Evolutionary conservation across 2,888 invertebrate genomes (phyloP).

Genomic region (Trichopoda pennipes): DNA sequence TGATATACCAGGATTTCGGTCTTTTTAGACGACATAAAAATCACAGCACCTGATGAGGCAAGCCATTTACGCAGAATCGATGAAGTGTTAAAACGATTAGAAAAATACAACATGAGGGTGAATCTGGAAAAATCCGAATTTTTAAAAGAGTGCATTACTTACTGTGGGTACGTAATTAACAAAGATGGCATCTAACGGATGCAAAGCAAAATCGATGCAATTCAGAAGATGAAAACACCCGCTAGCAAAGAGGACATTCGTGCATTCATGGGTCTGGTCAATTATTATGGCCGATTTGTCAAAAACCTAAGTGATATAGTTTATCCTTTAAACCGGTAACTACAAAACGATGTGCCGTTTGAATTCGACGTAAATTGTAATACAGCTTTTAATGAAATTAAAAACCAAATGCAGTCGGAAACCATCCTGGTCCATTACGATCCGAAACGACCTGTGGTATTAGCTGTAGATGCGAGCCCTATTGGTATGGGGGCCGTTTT

Average conservation of each 20-base stretch:
- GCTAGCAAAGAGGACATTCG: slow-evolving; percentile 69
- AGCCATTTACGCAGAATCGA: slow-evolving; percentile 71
- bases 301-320: slow-evolving; percentile 72
- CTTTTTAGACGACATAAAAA: slow-evolving; percentile 66
- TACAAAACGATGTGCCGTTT: slow-evolving; percentile 11
- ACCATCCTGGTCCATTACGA: slow-evolving; percentile 72
- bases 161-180: slow-evolving; percentile 73
- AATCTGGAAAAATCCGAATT: slow-evolving; percentile 73
- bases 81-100: slow-evolving; percentile 69
- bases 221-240: slow-evolving; percentile 26
- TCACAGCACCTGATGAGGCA: slow-evolving; percentile 69
- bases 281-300: slow-evolving; percentile 73
- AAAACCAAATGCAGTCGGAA: slow-evolving; percentile 70
- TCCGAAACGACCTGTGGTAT: slow-evolving; percentile 70
- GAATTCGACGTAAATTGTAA: slow-evolving; percentile 57
- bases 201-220: slow-evolving; percentile 71
- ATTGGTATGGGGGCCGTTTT: slow-evolving; percentile 74
- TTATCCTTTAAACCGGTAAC: slow-evolving; percentile 65
- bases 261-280: slow-evolving; percentile 70
- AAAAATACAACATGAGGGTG: slow-evolving; percentile 71
- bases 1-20: slow-evolving; percentile 70
- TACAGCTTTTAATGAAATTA: slow-evolving; percentile 70
- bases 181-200: slow-evolving; percentile 68
- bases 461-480: slow-evolving; percentile 73
- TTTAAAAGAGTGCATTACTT: slow-evolving; percentile 70